Evolutionary conservation across 1,140 invertebrate species (phyloP).

Genomic region (Magallana angulata): DNA sequence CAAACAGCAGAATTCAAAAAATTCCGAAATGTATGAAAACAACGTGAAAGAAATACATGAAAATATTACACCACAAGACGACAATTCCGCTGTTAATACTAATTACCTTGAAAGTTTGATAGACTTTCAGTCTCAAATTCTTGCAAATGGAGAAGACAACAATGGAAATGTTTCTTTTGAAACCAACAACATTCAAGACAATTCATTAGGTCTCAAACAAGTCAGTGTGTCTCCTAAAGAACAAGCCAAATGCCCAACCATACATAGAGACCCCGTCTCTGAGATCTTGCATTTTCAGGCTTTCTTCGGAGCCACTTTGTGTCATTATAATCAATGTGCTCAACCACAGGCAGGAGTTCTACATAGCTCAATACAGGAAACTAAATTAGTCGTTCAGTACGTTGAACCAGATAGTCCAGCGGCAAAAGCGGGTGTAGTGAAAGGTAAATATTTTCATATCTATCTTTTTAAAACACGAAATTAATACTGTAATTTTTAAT

Average conservation of each 20-base stretch:
- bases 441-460: background rate
- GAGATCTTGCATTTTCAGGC: constrained; percentile 3
- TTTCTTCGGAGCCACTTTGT: background rate
- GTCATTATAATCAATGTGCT: constrained; percentile 11
- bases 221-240: background rate
- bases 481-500: too few relatives aligned
- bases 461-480: background rate
- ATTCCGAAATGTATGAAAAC: background rate
- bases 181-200: background rate
- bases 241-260: background rate
- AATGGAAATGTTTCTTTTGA: background rate
- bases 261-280: background rate
- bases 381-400: constrained; percentile 14
- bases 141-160: background rate
- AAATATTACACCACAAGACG: background rate
- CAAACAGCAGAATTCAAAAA: background rate
- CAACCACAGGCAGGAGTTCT: background rate
- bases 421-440: constrained; percentile 1
- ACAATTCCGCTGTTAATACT: background rate
- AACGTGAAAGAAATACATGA: background rate
- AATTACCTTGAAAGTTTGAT: constrained; percentile 28
- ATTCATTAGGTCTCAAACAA: background rate
- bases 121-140: background rate
- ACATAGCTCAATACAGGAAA: background rate
- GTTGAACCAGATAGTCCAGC: constrained; percentile 20